Percentiles rank a stretch among this genome's conserved stretches.
These are phyloP conservation scores for Drosophila pseudotakahashii DNA, from an alignment of 2,888 invertebrate species.

Conservation along the genomic window DNA sequence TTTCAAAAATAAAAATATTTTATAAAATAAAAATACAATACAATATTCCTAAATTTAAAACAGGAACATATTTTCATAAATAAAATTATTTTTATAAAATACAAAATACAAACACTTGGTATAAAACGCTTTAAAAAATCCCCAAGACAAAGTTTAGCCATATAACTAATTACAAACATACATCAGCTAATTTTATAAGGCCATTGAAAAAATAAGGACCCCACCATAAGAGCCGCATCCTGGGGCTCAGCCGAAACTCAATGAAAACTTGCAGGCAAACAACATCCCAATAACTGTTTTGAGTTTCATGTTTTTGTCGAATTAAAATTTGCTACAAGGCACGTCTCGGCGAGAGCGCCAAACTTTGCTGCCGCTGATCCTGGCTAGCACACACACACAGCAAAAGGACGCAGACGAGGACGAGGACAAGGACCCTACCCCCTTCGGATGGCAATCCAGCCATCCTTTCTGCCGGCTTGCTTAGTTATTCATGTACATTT, in stretches of 20 bases:
- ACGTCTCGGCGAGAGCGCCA: slow-evolving; percentile 70
- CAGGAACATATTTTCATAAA: too few relatives aligned
- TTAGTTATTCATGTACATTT: slow-evolving; percentile 79
- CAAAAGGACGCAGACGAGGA: not conserved
- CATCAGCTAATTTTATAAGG: slow-evolving; percentile 29
- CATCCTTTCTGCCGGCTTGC: slow-evolving; percentile 42
- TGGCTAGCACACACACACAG: not conserved
- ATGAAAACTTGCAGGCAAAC: slow-evolving; percentile 46
- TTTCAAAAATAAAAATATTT: too few relatives aligned
- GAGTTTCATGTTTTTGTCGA: slow-evolving; percentile 75
- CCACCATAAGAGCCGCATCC: slow-evolving; percentile 1
- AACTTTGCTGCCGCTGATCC: slow-evolving; percentile 61
- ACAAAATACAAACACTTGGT: too few relatives aligned
- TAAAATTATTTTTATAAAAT: too few relatives aligned
- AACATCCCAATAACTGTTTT: slow-evolving; percentile 77
- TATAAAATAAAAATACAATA: too few relatives aligned
- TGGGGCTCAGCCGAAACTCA: slow-evolving; percentile 7
- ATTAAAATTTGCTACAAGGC: slow-evolving; percentile 79
- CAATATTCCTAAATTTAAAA: too few relatives aligned
- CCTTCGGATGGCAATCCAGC: slow-evolving; percentile 3
- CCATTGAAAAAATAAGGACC: not conserved
- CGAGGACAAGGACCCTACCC: slow-evolving; percentile 8
- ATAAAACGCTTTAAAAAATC: too few relatives aligned
- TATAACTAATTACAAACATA: slow-evolving; percentile 1
- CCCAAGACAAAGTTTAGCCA: not conserved